These are phyloP conservation scores for Agonopterix alstromeriana DNA, from an alignment of 2,888 invertebrate genomes.

Conservation along the genomic window DNA sequence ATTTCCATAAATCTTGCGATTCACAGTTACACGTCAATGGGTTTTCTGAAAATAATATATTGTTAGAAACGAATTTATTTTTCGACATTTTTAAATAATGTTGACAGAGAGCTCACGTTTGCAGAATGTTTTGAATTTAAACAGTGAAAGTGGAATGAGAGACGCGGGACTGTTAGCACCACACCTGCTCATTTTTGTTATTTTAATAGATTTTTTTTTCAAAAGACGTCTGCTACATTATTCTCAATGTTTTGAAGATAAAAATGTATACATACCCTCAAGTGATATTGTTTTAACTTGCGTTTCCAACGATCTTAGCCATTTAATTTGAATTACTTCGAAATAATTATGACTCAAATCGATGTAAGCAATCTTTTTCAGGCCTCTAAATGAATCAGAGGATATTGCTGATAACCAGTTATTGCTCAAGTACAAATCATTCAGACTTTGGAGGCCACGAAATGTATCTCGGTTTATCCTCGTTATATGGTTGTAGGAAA, in stretches of 20 bases:
- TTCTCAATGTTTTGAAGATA: not conserved
- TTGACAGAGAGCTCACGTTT: too few relatives aligned
- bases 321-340: conserved; percentile 86
- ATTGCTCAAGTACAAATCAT: conserved; percentile 86
- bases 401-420: conserved; percentile 89
- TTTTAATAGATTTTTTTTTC: too few relatives aligned
- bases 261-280: conserved; percentile 82
- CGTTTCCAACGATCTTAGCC: conserved; percentile 87
- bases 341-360: conserved; percentile 91
- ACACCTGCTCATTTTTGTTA: too few relatives aligned
- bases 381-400: conserved; percentile 84
- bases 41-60: conserved; percentile 81
- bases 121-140: too few relatives aligned
- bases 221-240: not conserved
- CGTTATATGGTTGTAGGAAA: conserved; percentile 89
- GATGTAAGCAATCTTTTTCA: conserved; percentile 84
- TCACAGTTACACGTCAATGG: conserved; percentile 94
- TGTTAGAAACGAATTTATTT: too few relatives aligned
- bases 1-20: conserved; percentile 93
- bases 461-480: conserved; percentile 86
- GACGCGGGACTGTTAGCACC: too few relatives aligned
- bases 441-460: conserved; percentile 84
- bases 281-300: conserved; percentile 86
- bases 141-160: too few relatives aligned
- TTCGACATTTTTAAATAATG: too few relatives aligned